Evolutionary conservation across 2,888 invertebrate genomes (phyloP), one percentile per base, ranked within the genome.

Genomic region (Operophtera brumata): DNA sequence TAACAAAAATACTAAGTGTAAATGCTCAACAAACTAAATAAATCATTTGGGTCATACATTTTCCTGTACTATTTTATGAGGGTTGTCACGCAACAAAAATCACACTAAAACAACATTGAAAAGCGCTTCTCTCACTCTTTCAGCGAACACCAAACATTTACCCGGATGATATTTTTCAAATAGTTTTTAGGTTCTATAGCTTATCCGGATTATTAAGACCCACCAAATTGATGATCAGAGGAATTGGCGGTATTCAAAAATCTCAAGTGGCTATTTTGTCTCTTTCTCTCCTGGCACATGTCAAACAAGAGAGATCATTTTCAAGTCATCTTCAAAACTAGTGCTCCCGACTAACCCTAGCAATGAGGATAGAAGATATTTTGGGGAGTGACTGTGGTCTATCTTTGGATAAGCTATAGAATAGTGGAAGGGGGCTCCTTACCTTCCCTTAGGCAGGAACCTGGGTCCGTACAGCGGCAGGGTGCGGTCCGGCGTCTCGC

Each of bases 381-480:
- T 2, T 20, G 20, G 20, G 20, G 4, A 20, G 4, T 3, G 20
- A 20, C n/a, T n/a, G 20, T 20, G 20, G 20, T 20, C n/a, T n/a
- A 20, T 20, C 25, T n/a, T 6, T 9, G 3, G 20, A 20, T 6
- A 34, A 34, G 11, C 34, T 34, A 34, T 34, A n/a, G 34, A n/a
- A n/a, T 6, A 30, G 7, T 34, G 30, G 53, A 47, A n/a, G 34
- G 12, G 25, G 28, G 6, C 14, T 47, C 76, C 89, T 90, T 92
- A 95, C 95, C 95, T 95, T 93, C 94, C 95, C 92, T 93, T 93
- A 64, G 96, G 93, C 89, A 96, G 94, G 93, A 97, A 97, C 82
- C 96, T 92, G 68, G 97, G 97, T 73, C 97, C 97, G 90, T 95
- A 95, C 92, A 97, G 96, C 68, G 96, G 96, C 91, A 96, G 93